phyloP scores from a whole-genome alignment of 2,797 vertebrate species.

The Cercopithecus hamlyni region DNA sequence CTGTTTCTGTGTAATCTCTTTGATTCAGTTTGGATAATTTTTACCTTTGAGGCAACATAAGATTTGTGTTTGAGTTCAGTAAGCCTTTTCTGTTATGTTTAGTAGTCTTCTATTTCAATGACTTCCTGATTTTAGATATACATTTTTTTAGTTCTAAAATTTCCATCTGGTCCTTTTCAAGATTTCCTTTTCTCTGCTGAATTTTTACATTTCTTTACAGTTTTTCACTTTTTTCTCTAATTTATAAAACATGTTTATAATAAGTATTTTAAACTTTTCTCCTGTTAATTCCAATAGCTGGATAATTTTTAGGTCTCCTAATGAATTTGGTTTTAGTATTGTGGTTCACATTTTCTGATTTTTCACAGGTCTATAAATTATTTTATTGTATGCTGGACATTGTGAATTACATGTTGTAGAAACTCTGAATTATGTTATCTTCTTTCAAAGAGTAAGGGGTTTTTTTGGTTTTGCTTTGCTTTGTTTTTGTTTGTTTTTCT shows the following conservation, averaged over 20 bases:
- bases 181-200: not conserved
- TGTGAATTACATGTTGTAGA: not conserved
- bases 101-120: constrained; percentile 8
- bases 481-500: not conserved
- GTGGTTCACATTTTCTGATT: not conserved
- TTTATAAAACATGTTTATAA: not conserved
- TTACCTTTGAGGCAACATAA: not conserved
- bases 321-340: not conserved
- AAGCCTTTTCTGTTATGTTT: not conserved
- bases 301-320: not conserved
- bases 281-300: not conserved
- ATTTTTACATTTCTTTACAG: not conserved
- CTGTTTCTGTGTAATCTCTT: not conserved
- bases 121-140: not conserved
- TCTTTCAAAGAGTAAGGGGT: not conserved
- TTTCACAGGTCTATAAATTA: not conserved
- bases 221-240: not conserved
- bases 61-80: not conserved
- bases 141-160: not conserved
- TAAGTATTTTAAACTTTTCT: not conserved
- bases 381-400: not conserved
- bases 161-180: not conserved
- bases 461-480: not conserved
- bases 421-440: not conserved
- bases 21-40: not conserved